Conservation (phyloP, 2,888 invertebrate species). For the Chrysolina americana region DNA sequence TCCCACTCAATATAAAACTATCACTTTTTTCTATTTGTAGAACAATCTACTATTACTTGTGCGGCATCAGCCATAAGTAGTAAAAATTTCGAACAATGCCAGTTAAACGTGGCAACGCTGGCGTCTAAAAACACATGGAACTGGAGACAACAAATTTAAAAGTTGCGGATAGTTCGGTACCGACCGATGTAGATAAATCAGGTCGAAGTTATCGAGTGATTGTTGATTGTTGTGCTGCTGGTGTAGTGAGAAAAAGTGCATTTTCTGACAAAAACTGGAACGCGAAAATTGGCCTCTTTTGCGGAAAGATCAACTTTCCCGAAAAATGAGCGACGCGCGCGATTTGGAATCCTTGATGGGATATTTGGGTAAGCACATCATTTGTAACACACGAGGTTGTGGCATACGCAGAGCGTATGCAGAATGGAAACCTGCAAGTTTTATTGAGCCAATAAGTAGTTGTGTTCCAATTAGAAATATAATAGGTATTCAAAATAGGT, state of each 20-base stretch:
- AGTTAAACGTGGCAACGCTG: neutral
- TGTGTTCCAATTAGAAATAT: no score
- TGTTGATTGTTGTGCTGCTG: neutral
- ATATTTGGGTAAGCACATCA: constrained; percentile 57
- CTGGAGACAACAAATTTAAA: constrained; percentile 43
- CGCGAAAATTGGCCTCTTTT: neutral
- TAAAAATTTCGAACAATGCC: no score
- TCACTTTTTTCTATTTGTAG: no score
- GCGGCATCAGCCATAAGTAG: no score
- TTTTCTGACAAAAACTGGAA: neutral
- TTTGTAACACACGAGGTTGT: neutral
- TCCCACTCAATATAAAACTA: no score
- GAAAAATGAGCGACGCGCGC: constrained; percentile 57
- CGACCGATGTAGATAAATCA: neutral
- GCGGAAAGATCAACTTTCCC: neutral
- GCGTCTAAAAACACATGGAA: constrained; percentile 36
- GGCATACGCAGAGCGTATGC: no score
- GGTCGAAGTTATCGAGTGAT: constrained; percentile 1
- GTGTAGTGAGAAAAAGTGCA: neutral
- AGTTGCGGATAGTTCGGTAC: constrained; percentile 27
- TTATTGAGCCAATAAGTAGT: no score
- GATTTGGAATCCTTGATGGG: constrained; percentile 63
- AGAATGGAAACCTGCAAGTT: no score
- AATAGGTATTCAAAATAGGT: no score
- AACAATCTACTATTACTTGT: no score